Conservation (phyloP, 2,797 vertebrate species). For the Pteronotus mesoamericanus region DNA sequence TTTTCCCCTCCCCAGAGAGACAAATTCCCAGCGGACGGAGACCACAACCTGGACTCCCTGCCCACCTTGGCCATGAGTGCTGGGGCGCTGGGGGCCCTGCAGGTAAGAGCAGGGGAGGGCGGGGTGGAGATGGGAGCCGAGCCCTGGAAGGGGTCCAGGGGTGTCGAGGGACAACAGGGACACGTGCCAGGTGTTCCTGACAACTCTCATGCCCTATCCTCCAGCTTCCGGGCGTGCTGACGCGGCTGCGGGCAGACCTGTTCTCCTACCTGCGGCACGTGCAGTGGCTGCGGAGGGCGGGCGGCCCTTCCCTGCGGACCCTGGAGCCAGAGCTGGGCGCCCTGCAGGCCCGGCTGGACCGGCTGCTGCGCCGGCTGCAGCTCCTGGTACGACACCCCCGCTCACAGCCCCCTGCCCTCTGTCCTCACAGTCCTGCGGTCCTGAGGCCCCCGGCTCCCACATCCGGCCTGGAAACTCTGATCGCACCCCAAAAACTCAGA, state of each 20-base stretch:
- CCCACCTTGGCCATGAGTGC: constrained; percentile 73
- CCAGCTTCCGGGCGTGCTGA: constrained; percentile 62
- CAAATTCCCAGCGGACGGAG: constrained; percentile 70
- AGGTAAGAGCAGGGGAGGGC: constrained; percentile 8
- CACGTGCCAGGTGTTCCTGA: not conserved
- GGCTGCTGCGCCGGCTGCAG: constrained; percentile 67
- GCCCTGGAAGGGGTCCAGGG: not conserved
- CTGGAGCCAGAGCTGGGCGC: constrained; percentile 66
- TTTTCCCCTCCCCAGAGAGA: constrained; percentile 45
- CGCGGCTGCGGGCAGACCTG: constrained; percentile 46
- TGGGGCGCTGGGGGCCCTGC: constrained; percentile 62
- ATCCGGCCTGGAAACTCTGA: not conserved
- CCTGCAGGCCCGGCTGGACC: constrained; percentile 65
- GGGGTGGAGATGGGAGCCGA: too few species aligned
- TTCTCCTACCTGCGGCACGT: constrained; percentile 65
- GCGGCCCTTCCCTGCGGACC: constrained; percentile 54
- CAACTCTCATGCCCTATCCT: not conserved
- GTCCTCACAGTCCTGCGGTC: not conserved
- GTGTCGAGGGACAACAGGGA: rapidly evolving
- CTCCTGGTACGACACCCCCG: constrained; percentile 52
- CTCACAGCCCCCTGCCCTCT: too few species aligned
- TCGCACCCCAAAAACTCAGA: not conserved
- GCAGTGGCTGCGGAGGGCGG: constrained; percentile 74
- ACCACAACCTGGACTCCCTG: constrained; percentile 67
- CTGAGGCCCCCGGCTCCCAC: not conserved